Evolutionary conservation across 2,113 vertebrate species (phyloP).

Genomic region (Nothocercus julius): DNA sequence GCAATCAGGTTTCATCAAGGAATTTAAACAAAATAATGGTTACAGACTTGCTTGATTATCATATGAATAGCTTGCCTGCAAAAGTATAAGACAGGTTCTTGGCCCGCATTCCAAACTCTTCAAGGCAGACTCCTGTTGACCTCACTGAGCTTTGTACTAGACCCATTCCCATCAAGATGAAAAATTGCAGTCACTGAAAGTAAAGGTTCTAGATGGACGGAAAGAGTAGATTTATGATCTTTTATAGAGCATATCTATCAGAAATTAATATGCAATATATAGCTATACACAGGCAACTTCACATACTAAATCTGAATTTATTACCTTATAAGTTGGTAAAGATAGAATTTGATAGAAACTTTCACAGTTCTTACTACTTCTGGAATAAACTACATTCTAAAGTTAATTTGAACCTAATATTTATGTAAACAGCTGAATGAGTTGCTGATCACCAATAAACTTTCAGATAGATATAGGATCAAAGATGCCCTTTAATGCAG

Average conservation of each 20-base stretch:
- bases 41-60: neutral
- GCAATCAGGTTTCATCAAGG: neutral
- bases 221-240: slow-evolving; percentile 41
- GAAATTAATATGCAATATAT: slow-evolving; percentile 50
- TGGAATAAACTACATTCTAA: neutral
- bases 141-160: slow-evolving; percentile 31
- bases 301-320: neutral
- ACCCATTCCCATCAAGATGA: slow-evolving; percentile 27
- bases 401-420: neutral
- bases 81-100: neutral
- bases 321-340: neutral
- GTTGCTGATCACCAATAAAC: neutral
- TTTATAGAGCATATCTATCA: slow-evolving; percentile 9
- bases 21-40: neutral
- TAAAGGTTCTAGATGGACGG: slow-evolving; percentile 33
- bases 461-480: neutral
- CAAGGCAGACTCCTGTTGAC: slow-evolving; percentile 16
- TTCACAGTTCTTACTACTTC: neutral
- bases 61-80: neutral
- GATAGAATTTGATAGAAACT: neutral
- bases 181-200: slow-evolving; percentile 37
- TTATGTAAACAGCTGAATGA: neutral
- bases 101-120: neutral
- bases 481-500: neutral
- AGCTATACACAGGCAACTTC: neutral